Conservation (phyloP, 2,113 vertebrate species). For the Nothocercus julius region DNA sequence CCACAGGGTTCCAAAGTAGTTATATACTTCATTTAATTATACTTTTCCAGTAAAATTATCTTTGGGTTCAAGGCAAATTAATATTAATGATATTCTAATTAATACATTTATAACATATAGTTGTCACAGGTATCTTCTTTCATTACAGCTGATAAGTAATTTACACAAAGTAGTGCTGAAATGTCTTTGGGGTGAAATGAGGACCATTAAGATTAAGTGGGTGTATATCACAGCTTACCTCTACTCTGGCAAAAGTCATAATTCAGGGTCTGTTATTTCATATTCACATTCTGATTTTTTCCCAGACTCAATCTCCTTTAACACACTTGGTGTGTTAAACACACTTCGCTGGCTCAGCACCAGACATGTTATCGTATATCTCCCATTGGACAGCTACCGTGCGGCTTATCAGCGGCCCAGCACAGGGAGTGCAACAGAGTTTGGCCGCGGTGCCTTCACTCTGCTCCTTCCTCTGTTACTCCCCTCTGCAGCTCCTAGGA, state of each 20-base stretch:
- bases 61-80: background rate
- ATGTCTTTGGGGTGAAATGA: background rate
- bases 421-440: too few relatives aligned
- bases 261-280: background rate
- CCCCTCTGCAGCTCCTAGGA: too few relatives aligned
- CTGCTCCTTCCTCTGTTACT: too few relatives aligned
- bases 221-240: background rate
- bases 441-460: too few relatives aligned
- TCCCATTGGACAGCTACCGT: too few relatives aligned
- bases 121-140: background rate
- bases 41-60: background rate
- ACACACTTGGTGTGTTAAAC: too few relatives aligned
- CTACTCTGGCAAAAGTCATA: background rate
- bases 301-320: background rate
- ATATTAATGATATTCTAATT: background rate
- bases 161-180: constrained; percentile 2
- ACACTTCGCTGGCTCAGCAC: too few relatives aligned
- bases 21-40: background rate
- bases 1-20: background rate
- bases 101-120: background rate
- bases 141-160: background rate
- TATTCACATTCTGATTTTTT: background rate
- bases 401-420: too few relatives aligned
- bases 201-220: background rate
- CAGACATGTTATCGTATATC: too few relatives aligned